phyloP scores from a whole-genome alignment of 2,797 vertebrate genomes.

The Sorex maritimensis region DNA sequence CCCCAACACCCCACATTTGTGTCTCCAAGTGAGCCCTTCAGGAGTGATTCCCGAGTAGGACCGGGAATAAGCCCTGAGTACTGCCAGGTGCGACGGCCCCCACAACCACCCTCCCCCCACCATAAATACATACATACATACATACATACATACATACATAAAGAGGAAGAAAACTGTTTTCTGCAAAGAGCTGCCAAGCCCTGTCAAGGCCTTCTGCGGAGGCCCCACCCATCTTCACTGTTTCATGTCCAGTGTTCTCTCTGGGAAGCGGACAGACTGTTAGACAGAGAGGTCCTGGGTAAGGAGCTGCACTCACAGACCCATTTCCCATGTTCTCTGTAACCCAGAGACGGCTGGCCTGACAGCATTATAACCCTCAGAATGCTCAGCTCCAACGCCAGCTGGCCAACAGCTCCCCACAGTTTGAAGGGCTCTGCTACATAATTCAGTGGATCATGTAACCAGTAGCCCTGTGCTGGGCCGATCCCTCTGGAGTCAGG shows the following conservation, averaged over 20 bases:
- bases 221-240: background rate
- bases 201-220: background rate
- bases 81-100: too few relatives aligned
- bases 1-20: too few relatives aligned
- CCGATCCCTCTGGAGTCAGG: background rate
- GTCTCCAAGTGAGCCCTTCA: too few relatives aligned
- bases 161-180: background rate
- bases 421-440: conserved; percentile 40
- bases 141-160: too few relatives aligned
- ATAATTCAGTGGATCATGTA: conserved; percentile 64
- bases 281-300: conserved; percentile 30
- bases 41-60: too few relatives aligned
- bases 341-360: conserved; percentile 59
- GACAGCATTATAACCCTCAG: conserved; percentile 65
- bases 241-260: conserved; percentile 9
- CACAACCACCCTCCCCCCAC: too few relatives aligned
- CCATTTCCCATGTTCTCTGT: conserved; percentile 23
- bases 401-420: conserved; percentile 3
- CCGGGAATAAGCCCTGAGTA: background rate
- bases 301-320: conserved; percentile 13
- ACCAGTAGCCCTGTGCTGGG: background rate
- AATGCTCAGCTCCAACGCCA: conserved; percentile 67
- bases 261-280: background rate
- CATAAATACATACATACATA: too few relatives aligned
- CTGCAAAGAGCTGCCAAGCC: conserved; percentile 8